Evolutionary conservation across 2,888 invertebrate genomes (phyloP).

Genomic region (Nipponacmea schrenckii): DNA sequence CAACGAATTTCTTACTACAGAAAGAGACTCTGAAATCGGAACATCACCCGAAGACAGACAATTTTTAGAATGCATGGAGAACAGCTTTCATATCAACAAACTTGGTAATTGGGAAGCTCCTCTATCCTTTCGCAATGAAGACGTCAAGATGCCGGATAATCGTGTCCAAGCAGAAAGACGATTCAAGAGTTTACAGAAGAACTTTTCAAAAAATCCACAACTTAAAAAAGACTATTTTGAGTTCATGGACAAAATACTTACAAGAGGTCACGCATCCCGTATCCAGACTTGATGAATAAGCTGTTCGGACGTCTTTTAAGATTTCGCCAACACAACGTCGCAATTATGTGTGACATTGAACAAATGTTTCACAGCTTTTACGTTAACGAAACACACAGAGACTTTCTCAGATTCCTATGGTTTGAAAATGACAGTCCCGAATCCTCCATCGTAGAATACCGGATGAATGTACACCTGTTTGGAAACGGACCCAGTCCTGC

Average conservation of each 20-base stretch:
- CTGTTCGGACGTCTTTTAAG: conserved; percentile 21
- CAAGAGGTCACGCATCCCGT: background rate
- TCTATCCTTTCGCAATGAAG: background rate
- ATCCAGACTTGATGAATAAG: conserved; percentile 21
- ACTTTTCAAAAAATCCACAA: background rate
- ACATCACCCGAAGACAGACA: background rate
- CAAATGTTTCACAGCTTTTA: conserved; percentile 23
- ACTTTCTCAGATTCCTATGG: conserved; percentile 27
- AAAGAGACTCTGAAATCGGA: background rate
- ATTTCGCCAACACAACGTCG: conserved; percentile 21
- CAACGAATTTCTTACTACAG: background rate
- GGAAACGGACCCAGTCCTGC: conserved; percentile 24
- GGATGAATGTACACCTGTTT: conserved; percentile 29
- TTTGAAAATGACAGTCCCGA: conserved; percentile 17
- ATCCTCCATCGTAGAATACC: conserved; percentile 18
- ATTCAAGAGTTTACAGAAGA: background rate
- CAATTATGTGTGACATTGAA: conserved; percentile 21
- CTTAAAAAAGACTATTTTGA: background rate
- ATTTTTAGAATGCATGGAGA: background rate
- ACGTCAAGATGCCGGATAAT: background rate
- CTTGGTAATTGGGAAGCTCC: conserved; percentile 4
- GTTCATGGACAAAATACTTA: background rate
- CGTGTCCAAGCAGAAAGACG: background rate
- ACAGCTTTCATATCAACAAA: background rate
- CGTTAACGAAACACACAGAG: conserved; percentile 7